Conservation (phyloP, 1,140 invertebrate species). For the Panagrolaimus sp. region DNA sequence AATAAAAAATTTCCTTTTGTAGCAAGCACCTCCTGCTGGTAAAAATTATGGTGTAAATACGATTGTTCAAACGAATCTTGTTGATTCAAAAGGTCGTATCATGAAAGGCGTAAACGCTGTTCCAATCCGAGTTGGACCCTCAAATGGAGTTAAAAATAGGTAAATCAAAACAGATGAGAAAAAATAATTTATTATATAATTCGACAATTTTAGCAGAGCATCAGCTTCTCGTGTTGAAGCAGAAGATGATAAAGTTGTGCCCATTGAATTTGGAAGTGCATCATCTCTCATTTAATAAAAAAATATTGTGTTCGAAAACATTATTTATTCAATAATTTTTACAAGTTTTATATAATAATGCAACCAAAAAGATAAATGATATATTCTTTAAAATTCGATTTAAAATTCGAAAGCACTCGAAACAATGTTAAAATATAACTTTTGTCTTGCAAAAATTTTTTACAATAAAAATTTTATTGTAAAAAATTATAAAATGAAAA, state of each 20-base stretch:
- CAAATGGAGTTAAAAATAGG: not conserved
- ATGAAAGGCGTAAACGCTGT: constrained; percentile 42
- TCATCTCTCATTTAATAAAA: constrained; percentile 4
- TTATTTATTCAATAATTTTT: too few relatives aligned
- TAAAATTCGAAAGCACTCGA: too few relatives aligned
- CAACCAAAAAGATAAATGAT: too few relatives aligned
- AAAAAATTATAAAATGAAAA: too few relatives aligned
- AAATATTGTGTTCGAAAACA: too few relatives aligned
- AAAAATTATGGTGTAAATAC: constrained; percentile 48
- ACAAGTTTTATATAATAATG: too few relatives aligned
- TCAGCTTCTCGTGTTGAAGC: constrained; percentile 35
- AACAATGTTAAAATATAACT: too few relatives aligned
- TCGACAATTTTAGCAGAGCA: constrained; percentile 30
- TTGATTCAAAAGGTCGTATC: constrained; percentile 48
- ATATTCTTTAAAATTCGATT: too few relatives aligned
- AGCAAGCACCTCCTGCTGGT: constrained; percentile 34
- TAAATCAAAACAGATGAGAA: not conserved
- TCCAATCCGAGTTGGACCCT: constrained; percentile 22
- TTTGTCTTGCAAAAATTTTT: too few relatives aligned
- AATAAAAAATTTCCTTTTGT: constrained; percentile 9
- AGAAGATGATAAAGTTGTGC: constrained; percentile 41
- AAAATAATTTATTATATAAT: constrained; percentile 11
- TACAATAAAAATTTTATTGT: too few relatives aligned
- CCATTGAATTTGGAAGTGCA: constrained; percentile 40
- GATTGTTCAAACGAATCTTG: constrained; percentile 44